Percentiles rank a stretch among this genome's conserved stretches.
Evolutionary conservation across 2,113 vertebrate genomes (phyloP).

Genomic region (Platycercus adscitus): DNA sequence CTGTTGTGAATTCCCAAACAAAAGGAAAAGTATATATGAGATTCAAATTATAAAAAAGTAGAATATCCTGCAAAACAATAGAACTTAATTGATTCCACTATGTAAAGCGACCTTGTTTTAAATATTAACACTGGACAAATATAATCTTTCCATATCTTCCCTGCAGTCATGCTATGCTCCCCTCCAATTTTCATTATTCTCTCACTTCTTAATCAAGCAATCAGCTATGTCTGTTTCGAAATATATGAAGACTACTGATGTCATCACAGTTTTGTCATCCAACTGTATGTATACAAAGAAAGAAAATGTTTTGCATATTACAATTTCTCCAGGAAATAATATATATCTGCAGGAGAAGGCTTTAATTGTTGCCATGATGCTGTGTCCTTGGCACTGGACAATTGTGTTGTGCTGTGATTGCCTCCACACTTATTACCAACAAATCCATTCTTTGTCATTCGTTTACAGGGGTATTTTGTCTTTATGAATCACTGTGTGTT

Average conservation of each 20-base stretch:
- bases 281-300: not conserved
- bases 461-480: not conserved
- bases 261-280: not conserved
- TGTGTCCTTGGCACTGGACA: not conserved
- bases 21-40: not conserved
- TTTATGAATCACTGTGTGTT: not conserved
- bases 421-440: not conserved
- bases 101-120: not conserved
- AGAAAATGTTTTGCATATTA: not conserved
- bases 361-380: not conserved
- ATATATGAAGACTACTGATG: not conserved
- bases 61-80: not conserved
- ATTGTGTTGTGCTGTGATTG: not conserved
- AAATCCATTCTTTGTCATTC: conserved; percentile 6
- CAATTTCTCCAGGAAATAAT: not conserved
- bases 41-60: not conserved
- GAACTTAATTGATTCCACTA: not conserved
- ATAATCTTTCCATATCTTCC: not conserved
- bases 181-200: not conserved
- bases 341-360: not conserved
- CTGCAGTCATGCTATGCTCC: not conserved
- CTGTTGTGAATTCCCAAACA: not conserved
- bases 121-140: not conserved
- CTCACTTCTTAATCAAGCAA: not conserved
- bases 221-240: not conserved